Conservation (phyloP, 2,888 invertebrate genomes). For the Andrena bucephala region DNA sequence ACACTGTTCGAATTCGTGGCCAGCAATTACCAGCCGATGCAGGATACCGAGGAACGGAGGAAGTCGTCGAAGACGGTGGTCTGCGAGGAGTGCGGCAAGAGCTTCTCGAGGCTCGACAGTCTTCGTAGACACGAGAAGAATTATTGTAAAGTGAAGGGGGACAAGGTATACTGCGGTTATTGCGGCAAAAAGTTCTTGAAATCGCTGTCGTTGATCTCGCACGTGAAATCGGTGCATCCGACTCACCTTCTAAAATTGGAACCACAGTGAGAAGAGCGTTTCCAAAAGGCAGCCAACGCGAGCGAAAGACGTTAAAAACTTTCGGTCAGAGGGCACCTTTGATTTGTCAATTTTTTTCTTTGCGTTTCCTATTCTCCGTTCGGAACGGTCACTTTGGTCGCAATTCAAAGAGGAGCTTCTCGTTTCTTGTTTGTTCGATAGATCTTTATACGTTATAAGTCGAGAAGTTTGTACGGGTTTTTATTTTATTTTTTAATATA, state of each 20-base stretch:
- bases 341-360: background rate
- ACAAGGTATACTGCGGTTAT: constrained; percentile 45
- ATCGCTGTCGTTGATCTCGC: constrained; percentile 45
- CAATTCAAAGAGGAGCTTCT: background rate
- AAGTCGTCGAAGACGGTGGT: constrained; percentile 58
- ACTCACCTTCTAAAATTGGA: constrained; percentile 13
- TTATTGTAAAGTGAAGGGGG: constrained; percentile 75
- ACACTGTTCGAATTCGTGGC: constrained; percentile 64
- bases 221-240: constrained; percentile 61
- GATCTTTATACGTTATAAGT: background rate
- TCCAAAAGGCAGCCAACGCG: background rate
- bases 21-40: constrained; percentile 41
- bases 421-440: background rate
- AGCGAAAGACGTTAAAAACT: background rate
- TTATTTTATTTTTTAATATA: too few species aligned
- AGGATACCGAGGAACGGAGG: constrained; percentile 43
- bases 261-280: background rate
- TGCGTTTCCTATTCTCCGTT: background rate
- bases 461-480: background rate
- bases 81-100: constrained; percentile 74
- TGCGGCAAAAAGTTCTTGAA: constrained; percentile 64
- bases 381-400: background rate
- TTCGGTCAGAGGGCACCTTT: background rate
- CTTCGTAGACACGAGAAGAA: constrained; percentile 78
- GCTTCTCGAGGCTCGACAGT: constrained; percentile 78